phyloP scores from a whole-genome alignment of 1,140 invertebrate species.

The Macrobrachium rosenbergii region DNA sequence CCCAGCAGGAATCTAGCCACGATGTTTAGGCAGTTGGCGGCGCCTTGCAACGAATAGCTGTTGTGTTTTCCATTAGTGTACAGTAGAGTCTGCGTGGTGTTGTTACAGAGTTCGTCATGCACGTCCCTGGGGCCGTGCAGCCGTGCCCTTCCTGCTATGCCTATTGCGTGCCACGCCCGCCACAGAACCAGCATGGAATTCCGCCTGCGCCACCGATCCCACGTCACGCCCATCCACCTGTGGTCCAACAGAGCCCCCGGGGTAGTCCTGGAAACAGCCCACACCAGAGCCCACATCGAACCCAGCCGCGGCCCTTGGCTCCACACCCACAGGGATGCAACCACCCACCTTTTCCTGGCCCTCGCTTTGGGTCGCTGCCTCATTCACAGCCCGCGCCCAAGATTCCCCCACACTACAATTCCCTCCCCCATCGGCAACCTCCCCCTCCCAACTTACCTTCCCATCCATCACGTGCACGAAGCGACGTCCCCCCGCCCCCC shows the following conservation, averaged over 20 bases:
- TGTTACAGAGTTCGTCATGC: slow-evolving; percentile 27
- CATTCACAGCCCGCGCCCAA: slow-evolving; percentile 38
- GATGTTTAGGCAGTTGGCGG: no score
- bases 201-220: slow-evolving; percentile 37
- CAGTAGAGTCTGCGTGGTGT: no score
- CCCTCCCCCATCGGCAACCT: slow-evolving; percentile 40
- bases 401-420: slow-evolving; percentile 47
- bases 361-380: slow-evolving; percentile 40
- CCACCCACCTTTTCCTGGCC: slow-evolving; percentile 7
- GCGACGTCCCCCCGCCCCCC: neutral
- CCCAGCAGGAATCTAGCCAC: no score
- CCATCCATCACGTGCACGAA: neutral
- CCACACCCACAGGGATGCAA: slow-evolving; percentile 20
- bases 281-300: slow-evolving; percentile 53
- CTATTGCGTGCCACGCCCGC: slow-evolving; percentile 43
- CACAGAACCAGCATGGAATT: slow-evolving; percentile 2
- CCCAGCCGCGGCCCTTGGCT: slow-evolving; percentile 37
- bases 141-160: slow-evolving; percentile 54
- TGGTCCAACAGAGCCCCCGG: slow-evolving; percentile 6
- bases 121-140: slow-evolving; percentile 49
- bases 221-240: slow-evolving; percentile 48
- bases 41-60: no score
- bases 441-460: slow-evolving; percentile 17
- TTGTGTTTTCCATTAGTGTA: no score
- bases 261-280: slow-evolving; percentile 43